Evolutionary conservation across 2,113 vertebrate genomes (phyloP).

Genomic region (Boulengeromyrus knoepffleri): DNA sequence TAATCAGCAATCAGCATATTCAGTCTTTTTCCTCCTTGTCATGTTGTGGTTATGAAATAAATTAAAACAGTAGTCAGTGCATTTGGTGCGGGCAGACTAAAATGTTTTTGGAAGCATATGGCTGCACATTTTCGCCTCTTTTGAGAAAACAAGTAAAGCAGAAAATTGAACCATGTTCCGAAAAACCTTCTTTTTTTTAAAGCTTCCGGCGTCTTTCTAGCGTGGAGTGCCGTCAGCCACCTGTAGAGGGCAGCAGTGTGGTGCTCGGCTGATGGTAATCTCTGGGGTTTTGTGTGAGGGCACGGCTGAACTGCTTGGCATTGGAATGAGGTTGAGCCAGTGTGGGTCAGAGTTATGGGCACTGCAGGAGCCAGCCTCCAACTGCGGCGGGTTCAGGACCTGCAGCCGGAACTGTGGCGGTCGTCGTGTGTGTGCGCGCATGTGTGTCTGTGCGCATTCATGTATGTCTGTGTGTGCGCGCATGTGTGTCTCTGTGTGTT

Average conservation of each 20-base stretch:
- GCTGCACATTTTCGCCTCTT: not conserved
- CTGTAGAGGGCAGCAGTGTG: constrained; percentile 35
- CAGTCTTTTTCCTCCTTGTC: not conserved
- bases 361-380: not conserved
- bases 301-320: not conserved
- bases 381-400: not conserved
- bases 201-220: not conserved
- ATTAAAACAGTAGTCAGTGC: not conserved
- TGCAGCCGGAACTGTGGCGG: not conserved
- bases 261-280: not conserved
- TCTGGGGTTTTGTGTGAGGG: not conserved
- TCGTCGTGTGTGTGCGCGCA: not conserved
- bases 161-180: constrained; percentile 5
- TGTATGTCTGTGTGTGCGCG: not conserved
- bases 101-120: not conserved
- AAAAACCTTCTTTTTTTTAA: not conserved
- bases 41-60: not conserved
- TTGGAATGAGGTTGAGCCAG: not conserved
- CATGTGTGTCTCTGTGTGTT: not conserved
- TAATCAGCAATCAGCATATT: not conserved
- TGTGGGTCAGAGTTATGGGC: not conserved
- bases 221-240: not conserved
- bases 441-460: too few relatives aligned
- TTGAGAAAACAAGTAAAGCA: constrained; percentile 1
- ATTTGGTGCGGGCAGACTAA: not conserved